A percentile compares a stretch with the other conserved stretches of the same genome.
These are phyloP conservation scores for Balanococcus diminutus DNA, from an alignment of 2,888 invertebrate genomes.

Conservation along the genomic window DNA sequence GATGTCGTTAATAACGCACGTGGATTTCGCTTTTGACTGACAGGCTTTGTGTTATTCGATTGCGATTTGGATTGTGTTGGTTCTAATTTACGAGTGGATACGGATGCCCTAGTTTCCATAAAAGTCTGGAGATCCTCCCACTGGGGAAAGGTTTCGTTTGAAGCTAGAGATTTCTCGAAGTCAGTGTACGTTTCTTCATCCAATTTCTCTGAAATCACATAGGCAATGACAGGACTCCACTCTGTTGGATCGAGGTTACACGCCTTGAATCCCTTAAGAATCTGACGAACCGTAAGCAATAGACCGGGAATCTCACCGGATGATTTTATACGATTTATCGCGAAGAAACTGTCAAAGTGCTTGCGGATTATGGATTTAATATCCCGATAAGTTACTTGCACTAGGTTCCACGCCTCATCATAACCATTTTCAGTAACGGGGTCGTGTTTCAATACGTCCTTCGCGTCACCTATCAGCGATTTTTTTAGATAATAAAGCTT, in stretches of 20 bases:
- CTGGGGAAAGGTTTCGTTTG: not conserved
- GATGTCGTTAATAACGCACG: not conserved
- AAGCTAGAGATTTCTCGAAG: not conserved
- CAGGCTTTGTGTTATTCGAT: not conserved
- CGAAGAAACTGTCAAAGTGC: not conserved
- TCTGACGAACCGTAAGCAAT: not conserved
- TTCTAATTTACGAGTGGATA: not conserved
- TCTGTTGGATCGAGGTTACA: not conserved
- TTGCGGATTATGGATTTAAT: not conserved
- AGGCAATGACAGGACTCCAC: too few relatives aligned
- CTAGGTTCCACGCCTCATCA: not conserved
- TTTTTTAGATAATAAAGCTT: too few relatives aligned
- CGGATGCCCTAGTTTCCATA: not conserved
- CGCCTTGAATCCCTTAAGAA: not conserved
- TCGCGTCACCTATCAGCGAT: too few relatives aligned
- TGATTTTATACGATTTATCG: not conserved
- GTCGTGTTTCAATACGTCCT: too few relatives aligned
- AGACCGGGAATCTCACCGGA: not conserved
- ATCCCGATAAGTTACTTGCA: not conserved
- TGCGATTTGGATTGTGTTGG: not conserved
- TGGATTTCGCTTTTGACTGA: not conserved
- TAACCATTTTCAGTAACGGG: not conserved
- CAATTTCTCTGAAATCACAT: slow-evolving; percentile 4
- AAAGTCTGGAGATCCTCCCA: not conserved
- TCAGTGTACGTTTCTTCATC: not conserved